A percentile compares a stretch with the other conserved stretches of the same genome.
These are phyloP conservation scores for Lutraria rhynchaena DNA, from an alignment of 1,140 invertebrate species.

Conservation along the genomic window DNA sequence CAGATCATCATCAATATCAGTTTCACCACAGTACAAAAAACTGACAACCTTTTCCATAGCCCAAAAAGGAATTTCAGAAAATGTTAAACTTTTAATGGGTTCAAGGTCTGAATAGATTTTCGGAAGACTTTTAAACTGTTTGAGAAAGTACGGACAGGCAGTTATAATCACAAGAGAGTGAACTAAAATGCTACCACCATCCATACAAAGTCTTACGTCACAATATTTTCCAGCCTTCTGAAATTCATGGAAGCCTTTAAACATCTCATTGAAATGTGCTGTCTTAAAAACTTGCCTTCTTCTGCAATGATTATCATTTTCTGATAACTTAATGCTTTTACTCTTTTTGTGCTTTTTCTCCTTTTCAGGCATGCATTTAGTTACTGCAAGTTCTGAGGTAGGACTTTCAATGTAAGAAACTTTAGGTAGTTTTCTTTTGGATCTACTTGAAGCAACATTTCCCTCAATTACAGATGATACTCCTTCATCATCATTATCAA, in stretches of 20 bases:
- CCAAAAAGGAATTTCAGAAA: slow-evolving; percentile 13
- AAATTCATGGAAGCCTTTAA: neutral
- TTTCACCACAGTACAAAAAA: slow-evolving; percentile 12
- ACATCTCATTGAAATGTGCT: slow-evolving; percentile 9
- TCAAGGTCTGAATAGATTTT: neutral
- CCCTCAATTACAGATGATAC: no score
- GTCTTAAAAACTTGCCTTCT: no score
- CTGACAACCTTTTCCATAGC: slow-evolving; percentile 22
- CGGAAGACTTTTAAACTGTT: neutral
- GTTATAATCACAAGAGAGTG: slow-evolving; percentile 8
- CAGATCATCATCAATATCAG: neutral
- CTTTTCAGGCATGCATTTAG: no score
- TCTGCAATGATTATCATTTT: no score
- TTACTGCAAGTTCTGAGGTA: no score
- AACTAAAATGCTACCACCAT: slow-evolving; percentile 5
- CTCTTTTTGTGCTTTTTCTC: no score
- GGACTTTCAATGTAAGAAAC: no score
- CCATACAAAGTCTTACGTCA: slow-evolving; percentile 7
- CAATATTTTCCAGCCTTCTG: slow-evolving; percentile 18
- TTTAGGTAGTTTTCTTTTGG: no score
- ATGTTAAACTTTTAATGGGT: neutral
- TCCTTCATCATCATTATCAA: no score
- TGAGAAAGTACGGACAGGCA: slow-evolving; percentile 9
- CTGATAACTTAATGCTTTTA: no score
- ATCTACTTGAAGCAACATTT: no score